Evolutionary conservation across 2,113 vertebrate genomes (phyloP).

Genomic region (Chloebia gouldiae): DNA sequence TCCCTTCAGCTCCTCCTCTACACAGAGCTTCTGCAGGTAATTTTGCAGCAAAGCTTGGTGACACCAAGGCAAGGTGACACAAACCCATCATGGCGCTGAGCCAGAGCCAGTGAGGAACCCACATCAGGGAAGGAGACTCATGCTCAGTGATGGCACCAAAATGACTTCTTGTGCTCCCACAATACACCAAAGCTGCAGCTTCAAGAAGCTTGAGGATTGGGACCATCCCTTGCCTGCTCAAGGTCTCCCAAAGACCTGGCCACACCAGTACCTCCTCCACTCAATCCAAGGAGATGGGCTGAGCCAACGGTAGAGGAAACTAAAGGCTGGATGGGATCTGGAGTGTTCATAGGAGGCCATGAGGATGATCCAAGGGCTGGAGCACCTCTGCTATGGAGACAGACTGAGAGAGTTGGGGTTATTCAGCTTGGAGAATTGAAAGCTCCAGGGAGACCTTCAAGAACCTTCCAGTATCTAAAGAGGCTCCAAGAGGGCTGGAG

Average conservation of each 20-base stretch:
- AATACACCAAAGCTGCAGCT: neutral
- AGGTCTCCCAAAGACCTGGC: neutral
- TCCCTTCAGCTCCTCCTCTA: neutral
- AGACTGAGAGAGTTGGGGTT: neutral
- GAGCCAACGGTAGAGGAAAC: neutral
- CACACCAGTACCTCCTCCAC: neutral
- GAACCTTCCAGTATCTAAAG: neutral
- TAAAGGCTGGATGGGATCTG: neutral
- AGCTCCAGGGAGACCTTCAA: neutral
- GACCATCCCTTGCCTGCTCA: neutral
- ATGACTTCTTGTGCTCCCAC: neutral
- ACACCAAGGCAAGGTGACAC: neutral
- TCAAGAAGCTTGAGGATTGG: neutral
- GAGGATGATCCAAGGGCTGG: neutral
- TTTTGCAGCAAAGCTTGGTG: neutral
- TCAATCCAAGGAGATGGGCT: neutral
- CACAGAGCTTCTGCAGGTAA: neutral
- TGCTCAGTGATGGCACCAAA: neutral
- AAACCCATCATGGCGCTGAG: neutral
- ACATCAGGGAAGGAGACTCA: rapidly evolving
- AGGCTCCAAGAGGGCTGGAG: neutral
- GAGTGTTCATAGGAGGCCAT: neutral
- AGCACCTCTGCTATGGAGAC: neutral
- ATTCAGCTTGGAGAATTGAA: neutral
- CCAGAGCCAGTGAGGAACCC: neutral